Base-by-base conservation (phyloP, 1,140 invertebrate genomes). In the Macrocentrus cingulum region DNA sequence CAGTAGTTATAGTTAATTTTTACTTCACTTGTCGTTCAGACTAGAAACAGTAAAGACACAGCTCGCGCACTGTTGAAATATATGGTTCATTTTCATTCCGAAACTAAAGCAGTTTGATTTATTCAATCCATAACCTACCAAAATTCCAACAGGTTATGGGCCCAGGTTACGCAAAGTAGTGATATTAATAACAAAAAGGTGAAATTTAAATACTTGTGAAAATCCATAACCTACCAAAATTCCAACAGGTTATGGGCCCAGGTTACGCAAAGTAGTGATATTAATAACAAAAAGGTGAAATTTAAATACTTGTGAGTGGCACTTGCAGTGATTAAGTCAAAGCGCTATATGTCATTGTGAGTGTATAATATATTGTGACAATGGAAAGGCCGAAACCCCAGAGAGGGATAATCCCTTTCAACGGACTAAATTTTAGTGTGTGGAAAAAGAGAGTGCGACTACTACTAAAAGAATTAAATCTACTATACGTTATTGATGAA, bases 401-500 rank as follows among this genome's bases (percentile, higher is more conserved):
- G 18, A 44, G 45, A 42, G 57, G 60, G 15, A 66, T 64, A 11
- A 58, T 49, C 42, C 51, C 57, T 0, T 67, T 68, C 37, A 58
- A 66, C n/a, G 62, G 64, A 29, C 36, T 57, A 8, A 58, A 58
- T 13, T 66, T 65, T 25, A 59, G 52, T 61, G 56, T 66, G 6
- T 64, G 64, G 60, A 68, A 68, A 49, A 55, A 32, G 9, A 22
- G 62, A 57, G 41, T 59, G 7, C 29, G 29, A 0, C 9, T n/a
- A n/a, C 20, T 64, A 20, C 36, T 64, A 19, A 29, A 25, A 0
- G 59, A 61, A 51, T 11, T 56, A 23, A 16, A 56, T 32, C 16
- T 50, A 7, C 6, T 71, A 6, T 49, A 69, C 15, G 64, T 69
- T 2, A 41, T 74, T 34, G 66, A 69, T 44, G 55, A 68, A 23